Conservation (phyloP, 2,888 invertebrate genomes). For the Pseudolycoriella hygida region DNA sequence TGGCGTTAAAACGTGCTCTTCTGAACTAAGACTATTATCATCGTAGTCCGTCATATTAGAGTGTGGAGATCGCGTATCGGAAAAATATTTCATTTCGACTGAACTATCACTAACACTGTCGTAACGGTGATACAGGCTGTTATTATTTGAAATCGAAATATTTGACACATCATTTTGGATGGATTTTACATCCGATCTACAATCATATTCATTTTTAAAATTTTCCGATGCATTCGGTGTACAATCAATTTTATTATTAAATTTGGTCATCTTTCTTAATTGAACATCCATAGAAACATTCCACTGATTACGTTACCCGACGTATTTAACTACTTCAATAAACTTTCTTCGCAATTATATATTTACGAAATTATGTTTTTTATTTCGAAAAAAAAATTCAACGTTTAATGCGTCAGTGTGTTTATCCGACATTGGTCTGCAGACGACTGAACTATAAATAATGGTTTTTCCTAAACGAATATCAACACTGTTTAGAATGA, state of each 20-base stretch:
- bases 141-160: background rate
- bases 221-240: background rate
- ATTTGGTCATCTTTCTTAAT: background rate
- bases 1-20: conserved; percentile 29
- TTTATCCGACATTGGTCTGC: background rate
- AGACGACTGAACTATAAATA: background rate
- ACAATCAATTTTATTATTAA: background rate
- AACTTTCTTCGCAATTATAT: no score
- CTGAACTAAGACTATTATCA: conserved; percentile 25
- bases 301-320: no score
- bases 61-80: background rate
- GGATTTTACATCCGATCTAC: background rate
- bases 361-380: no score
- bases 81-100: background rate
- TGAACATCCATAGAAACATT: no score
- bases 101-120: background rate
- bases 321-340: no score
- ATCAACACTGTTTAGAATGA: no score
- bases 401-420: background rate
- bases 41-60: conserved; percentile 26
- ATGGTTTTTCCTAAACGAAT: no score
- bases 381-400: no score
- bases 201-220: conserved; percentile 1
- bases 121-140: background rate
- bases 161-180: background rate